These are phyloP conservation scores for Promerops cafer DNA, from an alignment of 2,113 vertebrate species.

Conservation along the genomic window DNA sequence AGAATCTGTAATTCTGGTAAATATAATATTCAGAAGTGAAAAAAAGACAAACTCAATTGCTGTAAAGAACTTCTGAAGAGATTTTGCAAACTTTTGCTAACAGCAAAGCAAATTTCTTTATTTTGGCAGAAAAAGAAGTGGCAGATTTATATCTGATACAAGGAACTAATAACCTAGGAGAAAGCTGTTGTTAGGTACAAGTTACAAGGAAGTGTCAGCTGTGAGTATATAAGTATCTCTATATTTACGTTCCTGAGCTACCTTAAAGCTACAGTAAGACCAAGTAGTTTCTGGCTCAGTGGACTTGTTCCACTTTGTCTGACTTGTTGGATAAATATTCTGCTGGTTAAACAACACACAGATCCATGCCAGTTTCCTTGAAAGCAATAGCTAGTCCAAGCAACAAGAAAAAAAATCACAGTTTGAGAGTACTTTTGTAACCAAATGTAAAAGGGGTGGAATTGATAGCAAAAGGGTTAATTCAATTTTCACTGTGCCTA, in stretches of 20 bases:
- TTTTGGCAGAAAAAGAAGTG: not conserved
- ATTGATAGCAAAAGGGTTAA: too few relatives aligned
- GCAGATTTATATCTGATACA: not conserved
- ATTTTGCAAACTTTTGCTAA: not conserved
- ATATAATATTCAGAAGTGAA: not conserved
- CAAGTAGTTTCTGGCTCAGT: not conserved
- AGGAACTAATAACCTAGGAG: not conserved
- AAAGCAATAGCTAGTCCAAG: not conserved
- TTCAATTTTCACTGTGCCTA: not conserved
- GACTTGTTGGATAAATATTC: not conserved
- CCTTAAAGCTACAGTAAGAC: not conserved
- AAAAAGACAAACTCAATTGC: not conserved
- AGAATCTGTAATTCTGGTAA: constrained; percentile 1
- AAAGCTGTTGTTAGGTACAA: not conserved
- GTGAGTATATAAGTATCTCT: not conserved
- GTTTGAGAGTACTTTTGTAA: not conserved
- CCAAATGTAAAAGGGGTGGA: not conserved
- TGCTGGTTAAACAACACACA: not conserved
- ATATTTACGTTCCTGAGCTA: not conserved
- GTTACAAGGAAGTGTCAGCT: not conserved
- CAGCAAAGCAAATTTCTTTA: not conserved
- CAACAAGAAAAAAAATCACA: not conserved
- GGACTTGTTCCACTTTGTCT: not conserved
- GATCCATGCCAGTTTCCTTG: not conserved
- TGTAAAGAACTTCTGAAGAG: not conserved